A percentile compares a stretch with the other conserved stretches of the same genome.
Evolutionary conservation across 2,888 invertebrate species (phyloP).

Genomic region (Sisyra terminalis): DNA sequence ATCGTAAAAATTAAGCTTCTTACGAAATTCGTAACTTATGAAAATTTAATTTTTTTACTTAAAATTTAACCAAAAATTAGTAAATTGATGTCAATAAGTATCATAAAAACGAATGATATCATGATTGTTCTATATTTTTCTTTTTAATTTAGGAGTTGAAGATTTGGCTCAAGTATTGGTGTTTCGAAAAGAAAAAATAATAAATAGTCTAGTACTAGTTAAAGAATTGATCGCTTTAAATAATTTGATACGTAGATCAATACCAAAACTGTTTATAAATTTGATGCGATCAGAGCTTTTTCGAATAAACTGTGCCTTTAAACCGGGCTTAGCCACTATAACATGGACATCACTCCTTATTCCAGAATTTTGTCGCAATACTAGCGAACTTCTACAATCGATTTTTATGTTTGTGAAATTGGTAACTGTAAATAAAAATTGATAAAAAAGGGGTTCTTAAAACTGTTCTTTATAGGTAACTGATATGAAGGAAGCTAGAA

Average conservation of each 20-base stretch:
- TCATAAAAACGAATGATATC: too few relatives aligned
- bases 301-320: slow-evolving; percentile 51
- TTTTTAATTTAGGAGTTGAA: slow-evolving; percentile 40
- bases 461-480: slow-evolving; percentile 28
- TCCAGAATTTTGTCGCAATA: slow-evolving; percentile 39
- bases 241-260: slow-evolving; percentile 36
- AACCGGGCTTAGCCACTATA: slow-evolving; percentile 58
- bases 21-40: too few relatives aligned
- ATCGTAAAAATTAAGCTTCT: too few relatives aligned
- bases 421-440: slow-evolving; percentile 19
- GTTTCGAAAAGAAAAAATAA: slow-evolving; percentile 53
- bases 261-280: slow-evolving; percentile 52
- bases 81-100: too few relatives aligned
- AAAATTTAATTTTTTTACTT: too few relatives aligned
- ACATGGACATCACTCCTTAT: slow-evolving; percentile 72
- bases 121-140: too few relatives aligned
- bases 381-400: slow-evolving; percentile 37
- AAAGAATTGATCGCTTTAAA: slow-evolving; percentile 44
- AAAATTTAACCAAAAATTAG: slow-evolving; percentile 8
- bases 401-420: slow-evolving; percentile 51
- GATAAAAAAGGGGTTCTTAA: too few relatives aligned
- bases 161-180: slow-evolving; percentile 59
- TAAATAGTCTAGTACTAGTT: slow-evolving; percentile 40
- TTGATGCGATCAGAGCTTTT: slow-evolving; percentile 49
- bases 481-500: slow-evolving; percentile 60